Conservation (phyloP, 2,797 vertebrate species). For the Glyptemys insculpta region DNA sequence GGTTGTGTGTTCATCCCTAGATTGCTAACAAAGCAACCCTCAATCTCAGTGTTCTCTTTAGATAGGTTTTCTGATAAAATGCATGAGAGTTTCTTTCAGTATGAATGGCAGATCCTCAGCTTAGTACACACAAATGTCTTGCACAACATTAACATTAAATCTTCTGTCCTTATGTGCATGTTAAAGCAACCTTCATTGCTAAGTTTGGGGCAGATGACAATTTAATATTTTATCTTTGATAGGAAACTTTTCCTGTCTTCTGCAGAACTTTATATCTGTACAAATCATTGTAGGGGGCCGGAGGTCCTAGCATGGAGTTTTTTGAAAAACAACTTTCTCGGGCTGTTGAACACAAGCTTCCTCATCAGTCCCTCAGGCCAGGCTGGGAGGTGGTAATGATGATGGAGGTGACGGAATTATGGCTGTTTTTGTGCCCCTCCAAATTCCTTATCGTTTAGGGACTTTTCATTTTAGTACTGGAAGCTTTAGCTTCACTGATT, state of each 20-base stretch:
- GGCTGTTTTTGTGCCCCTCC: neutral
- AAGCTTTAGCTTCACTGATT: neutral
- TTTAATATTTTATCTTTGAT: slow-evolving; percentile 17
- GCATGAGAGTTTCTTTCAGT: neutral
- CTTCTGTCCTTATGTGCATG: neutral
- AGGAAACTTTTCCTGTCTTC: neutral
- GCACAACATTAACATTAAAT: neutral
- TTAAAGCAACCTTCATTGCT: slow-evolving; percentile 23
- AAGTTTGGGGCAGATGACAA: neutral
- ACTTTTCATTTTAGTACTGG: neutral
- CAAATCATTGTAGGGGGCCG: neutral
- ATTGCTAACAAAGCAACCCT: neutral
- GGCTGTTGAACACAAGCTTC: neutral
- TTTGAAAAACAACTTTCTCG: neutral
- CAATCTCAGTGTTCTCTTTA: neutral
- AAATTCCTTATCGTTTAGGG: neutral
- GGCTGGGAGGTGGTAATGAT: neutral
- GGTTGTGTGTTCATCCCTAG: neutral
- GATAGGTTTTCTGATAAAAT: neutral
- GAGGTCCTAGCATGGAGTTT: neutral
- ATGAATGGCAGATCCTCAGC: slow-evolving; percentile 14
- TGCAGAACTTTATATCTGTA: slow-evolving; percentile 24
- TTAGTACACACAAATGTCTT: neutral
- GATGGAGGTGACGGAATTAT: neutral
- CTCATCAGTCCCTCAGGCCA: neutral